Conservation (phyloP, 2,113 vertebrate species). For the Lepisosteus osseus region DNA sequence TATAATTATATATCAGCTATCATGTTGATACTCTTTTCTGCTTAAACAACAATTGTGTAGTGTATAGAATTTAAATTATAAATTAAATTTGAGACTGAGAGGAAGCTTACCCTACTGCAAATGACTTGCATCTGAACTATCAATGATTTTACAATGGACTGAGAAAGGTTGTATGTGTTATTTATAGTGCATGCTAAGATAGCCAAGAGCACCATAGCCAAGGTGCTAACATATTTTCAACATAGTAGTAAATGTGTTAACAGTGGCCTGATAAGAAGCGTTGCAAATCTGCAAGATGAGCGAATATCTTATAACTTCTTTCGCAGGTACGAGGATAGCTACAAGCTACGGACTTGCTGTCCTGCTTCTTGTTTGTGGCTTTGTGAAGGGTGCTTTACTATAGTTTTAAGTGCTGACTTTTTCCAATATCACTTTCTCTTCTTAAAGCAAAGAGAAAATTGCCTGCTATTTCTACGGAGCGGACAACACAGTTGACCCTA, state of each 20-base stretch:
- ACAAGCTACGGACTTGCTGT: constrained; percentile 85
- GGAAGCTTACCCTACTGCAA: no score
- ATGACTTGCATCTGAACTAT: neutral
- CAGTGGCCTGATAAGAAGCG: constrained; percentile 69
- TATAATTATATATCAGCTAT: no score
- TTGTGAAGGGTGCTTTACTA: constrained; percentile 89
- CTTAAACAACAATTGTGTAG: no score
- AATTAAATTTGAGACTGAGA: no score
- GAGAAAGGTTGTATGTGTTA: constrained; percentile 73
- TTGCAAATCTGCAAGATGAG: constrained; percentile 79
- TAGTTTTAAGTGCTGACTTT: constrained; percentile 86
- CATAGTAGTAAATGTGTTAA: constrained; percentile 75
- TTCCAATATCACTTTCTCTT: constrained; percentile 84
- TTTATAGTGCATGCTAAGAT: constrained; percentile 79
- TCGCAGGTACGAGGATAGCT: constrained; percentile 91
- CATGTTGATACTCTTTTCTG: no score
- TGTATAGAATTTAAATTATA: no score
- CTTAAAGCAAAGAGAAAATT: constrained; percentile 85
- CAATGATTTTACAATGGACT: constrained; percentile 53
- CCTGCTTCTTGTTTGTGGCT: constrained; percentile 82
- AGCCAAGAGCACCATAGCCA: constrained; percentile 71
- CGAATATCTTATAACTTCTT: constrained; percentile 80
- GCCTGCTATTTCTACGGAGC: constrained; percentile 76
- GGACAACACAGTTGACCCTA: constrained; percentile 82
- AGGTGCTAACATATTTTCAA: constrained; percentile 70